A percentile compares a stretch with the other conserved stretches of the same genome.
Evolutionary conservation across 1,140 invertebrate species (phyloP).

Genomic region (Hormaphis cornu): DNA sequence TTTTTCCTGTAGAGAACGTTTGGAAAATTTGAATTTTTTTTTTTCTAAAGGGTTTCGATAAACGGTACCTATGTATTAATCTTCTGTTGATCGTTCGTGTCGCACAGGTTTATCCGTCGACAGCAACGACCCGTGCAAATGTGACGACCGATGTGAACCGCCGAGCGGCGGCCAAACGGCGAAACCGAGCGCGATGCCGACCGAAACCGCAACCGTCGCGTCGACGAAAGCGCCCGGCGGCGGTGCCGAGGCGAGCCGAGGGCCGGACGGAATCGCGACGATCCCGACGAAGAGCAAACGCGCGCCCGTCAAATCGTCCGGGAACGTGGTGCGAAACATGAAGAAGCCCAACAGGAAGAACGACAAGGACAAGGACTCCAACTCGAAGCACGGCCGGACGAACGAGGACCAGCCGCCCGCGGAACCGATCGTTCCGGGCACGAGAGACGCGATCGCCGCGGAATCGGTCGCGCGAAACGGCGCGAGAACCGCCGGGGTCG

Average conservation of each 20-base stretch:
- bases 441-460: no score
- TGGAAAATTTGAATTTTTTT: no score
- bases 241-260: background rate
- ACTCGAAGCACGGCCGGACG: background rate
- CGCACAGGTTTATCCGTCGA: background rate
- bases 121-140: background rate
- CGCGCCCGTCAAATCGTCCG: background rate
- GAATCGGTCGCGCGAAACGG: no score
- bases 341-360: slow-evolving; percentile 21
- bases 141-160: background rate
- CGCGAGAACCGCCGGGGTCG: background rate
- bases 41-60: no score
- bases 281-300: slow-evolving; percentile 11
- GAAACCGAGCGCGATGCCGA: background rate
- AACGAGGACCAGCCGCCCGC: background rate
- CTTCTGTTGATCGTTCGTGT: background rate
- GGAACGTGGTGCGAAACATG: slow-evolving; percentile 11
- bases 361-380: background rate
- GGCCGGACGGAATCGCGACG: background rate
- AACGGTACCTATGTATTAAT: no score
- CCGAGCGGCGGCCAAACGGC: background rate
- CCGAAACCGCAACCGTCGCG: background rate
- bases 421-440: no score
- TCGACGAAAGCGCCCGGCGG: background rate
- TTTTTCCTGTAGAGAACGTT: no score